A percentile compares a stretch with the other conserved stretches of the same genome.
These are phyloP conservation scores for Drosophila sp. DNA, from an alignment of 1,140 invertebrate genomes.

Conservation along the genomic window DNA sequence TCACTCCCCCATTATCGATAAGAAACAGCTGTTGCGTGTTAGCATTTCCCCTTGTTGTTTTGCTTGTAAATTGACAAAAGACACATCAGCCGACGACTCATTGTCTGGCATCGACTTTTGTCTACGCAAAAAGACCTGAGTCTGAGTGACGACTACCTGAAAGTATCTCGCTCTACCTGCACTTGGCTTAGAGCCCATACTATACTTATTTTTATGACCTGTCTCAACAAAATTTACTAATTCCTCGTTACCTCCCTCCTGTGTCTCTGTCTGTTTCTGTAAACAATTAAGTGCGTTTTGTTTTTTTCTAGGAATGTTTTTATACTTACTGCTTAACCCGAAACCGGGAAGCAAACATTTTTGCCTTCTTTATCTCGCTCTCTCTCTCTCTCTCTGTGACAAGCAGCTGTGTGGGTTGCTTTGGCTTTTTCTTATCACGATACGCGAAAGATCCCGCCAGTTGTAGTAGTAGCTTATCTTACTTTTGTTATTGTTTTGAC, in stretches of 20 bases:
- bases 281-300: constrained; percentile 30
- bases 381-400: background rate
- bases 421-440: background rate
- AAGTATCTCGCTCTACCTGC: constrained; percentile 19
- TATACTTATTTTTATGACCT: constrained; percentile 45
- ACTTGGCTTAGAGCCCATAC: constrained; percentile 14
- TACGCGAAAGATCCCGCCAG: constrained; percentile 1
- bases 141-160: background rate
- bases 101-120: constrained; percentile 44
- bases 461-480: background rate
- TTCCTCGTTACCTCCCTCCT: background rate
- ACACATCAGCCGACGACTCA: constrained; percentile 45
- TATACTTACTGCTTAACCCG: background rate
- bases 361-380: background rate
- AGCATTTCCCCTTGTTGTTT: constrained; percentile 12
- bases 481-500: constrained; percentile 12
- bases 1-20: constrained; percentile 8
- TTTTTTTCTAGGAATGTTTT: constrained; percentile 39
- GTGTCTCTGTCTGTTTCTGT: constrained; percentile 21
- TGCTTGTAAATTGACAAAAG: constrained; percentile 36
- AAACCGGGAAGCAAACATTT: constrained; percentile 11
- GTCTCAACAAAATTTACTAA: constrained; percentile 47
- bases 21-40: constrained; percentile 21
- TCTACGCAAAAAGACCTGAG: constrained; percentile 5
- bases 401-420: constrained; percentile 7